Base-by-base conservation (phyloP, 2,888 invertebrate genomes). In the Aspidiotus destructor region DNA sequence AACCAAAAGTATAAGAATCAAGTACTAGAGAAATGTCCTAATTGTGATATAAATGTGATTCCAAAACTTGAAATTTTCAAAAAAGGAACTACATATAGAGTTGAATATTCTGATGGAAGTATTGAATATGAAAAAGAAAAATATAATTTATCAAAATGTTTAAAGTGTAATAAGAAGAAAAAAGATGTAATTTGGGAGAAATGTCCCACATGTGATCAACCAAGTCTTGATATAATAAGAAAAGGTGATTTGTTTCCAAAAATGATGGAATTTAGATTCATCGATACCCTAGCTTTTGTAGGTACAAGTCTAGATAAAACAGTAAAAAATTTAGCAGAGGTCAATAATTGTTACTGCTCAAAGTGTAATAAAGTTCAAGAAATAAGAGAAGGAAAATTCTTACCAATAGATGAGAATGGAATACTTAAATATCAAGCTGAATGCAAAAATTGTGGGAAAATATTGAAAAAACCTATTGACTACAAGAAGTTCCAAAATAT, bases 381-480 rank as follows among this genome's bases (percentile, higher is more conserved):
- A 60, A 60, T 60, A 60, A 9, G 11, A 10, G 17, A 60, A 60
- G 60, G 60, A 41, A 60, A 60, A 60, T 60, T 60, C 41, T 60
- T 60, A 41, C 41, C 60, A 60, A 60, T 60, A 28, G 60, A 60
- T 60, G 60, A 40, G 40, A 60, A 60, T 60, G 60, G 60, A 60
- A 60, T 60, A 11, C 41, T 60, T 28, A 60, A 60, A 60, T 60
- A 28, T 60, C 28, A 60, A 60, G 60, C 60, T 41, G 15, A 28
- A 60, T 60, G 60, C 40, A 60, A 60, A 60, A 60, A 60, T 60
- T 60, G 41, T 41, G 60, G 40, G 41, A 60, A 60, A 60, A 60
- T 60, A 60, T 60, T 60, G 7, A 60, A 60, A 40, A 60, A 60
- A 60, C 60, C 60, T 13, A 60, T 60, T 41, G 15, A 60, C 40